Conservation (phyloP, 2,888 invertebrate genomes). For the Diplazon laetatorius region DNA sequence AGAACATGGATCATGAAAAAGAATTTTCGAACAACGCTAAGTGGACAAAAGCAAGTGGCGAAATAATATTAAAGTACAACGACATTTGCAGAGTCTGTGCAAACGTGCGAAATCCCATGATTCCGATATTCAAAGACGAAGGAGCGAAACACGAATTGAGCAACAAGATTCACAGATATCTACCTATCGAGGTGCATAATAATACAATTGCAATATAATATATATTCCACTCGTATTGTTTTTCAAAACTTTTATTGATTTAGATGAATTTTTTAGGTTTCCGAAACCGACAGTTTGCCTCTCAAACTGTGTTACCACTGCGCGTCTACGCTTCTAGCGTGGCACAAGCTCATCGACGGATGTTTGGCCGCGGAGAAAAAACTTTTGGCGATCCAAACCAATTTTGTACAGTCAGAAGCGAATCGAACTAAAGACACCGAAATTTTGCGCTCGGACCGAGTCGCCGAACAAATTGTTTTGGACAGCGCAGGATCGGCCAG, state of each 20-base stretch:
- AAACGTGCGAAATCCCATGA: slow-evolving; percentile 83
- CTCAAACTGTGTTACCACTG: slow-evolving; percentile 87
- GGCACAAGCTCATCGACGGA: slow-evolving; percentile 86
- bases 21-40: not conserved
- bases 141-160: slow-evolving; percentile 85
- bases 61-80: slow-evolving; percentile 56
- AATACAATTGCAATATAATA: not conserved
- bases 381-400: slow-evolving; percentile 68
- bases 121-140: slow-evolving; percentile 87
- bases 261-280: slow-evolving; percentile 81
- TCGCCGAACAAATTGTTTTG: not conserved
- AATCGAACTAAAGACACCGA: not conserved
- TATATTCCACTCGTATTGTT: too few species aligned
- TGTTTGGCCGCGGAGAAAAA: slow-evolving; percentile 84
- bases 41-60: not conserved
- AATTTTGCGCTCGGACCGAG: not conserved
- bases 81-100: slow-evolving; percentile 85
- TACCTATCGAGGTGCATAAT: slow-evolving; percentile 85
- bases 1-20: not conserved
- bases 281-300: slow-evolving; percentile 84
- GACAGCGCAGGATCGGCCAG: slow-evolving; percentile 1
- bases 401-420: slow-evolving; percentile 13
- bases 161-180: slow-evolving; percentile 86
- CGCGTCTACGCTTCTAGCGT: slow-evolving; percentile 86
- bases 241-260: not conserved